Conservation (phyloP, 1,140 invertebrate genomes). For the Camponotus vicinus region DNA sequence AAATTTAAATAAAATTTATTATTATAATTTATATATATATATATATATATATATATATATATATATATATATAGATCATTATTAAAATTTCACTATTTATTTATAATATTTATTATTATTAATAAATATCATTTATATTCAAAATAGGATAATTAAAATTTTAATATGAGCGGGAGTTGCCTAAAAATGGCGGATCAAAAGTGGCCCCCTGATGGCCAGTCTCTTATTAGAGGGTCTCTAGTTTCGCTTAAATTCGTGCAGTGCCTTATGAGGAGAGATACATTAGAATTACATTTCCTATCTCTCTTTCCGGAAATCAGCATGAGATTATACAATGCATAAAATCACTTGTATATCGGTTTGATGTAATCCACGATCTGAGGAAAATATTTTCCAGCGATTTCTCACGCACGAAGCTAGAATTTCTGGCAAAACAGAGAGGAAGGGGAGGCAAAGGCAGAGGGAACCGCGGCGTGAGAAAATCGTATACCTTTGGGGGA, state of each 20-base stretch:
- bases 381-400: slow-evolving; percentile 35
- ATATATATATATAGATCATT: too few species aligned
- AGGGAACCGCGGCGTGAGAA: not conserved
- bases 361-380: not conserved
- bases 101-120: too few species aligned
- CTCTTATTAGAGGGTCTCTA: too few species aligned
- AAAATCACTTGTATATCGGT: slow-evolving; percentile 26
- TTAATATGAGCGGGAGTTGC: too few species aligned
- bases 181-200: too few species aligned
- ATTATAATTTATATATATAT: too few species aligned
- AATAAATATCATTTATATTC: too few species aligned
- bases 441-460: not conserved
- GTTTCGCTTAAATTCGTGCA: not conserved
- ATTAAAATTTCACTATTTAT: too few species aligned
- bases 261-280: not conserved
- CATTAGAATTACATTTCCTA: slow-evolving; percentile 14
- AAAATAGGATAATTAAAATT: too few species aligned
- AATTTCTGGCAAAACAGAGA: slow-evolving; percentile 32
- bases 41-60: too few species aligned
- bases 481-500: slow-evolving; percentile 39
- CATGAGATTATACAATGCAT: slow-evolving; percentile 26
- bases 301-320: slow-evolving; percentile 2
- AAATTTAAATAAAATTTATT: too few species aligned
- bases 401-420: slow-evolving; percentile 3
- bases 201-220: too few species aligned